Evolutionary conservation across 2,888 invertebrate species (phyloP).

Genomic region (Pollenia griseotomentosa): DNA sequence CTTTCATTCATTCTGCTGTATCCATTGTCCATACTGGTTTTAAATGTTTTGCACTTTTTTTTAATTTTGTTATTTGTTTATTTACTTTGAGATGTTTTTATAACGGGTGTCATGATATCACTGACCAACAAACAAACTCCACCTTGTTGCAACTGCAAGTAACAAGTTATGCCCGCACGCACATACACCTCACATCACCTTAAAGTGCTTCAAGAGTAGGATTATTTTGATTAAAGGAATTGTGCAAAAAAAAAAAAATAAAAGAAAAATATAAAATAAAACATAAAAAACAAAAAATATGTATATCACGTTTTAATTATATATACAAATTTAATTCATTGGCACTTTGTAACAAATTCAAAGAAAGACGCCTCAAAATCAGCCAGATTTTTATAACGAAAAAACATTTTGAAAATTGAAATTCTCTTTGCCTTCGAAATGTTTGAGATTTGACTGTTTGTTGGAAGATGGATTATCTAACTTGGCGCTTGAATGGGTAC

Average conservation of each 20-base stretch:
- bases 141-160: constrained; percentile 60
- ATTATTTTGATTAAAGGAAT: constrained; percentile 20
- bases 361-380: constrained; percentile 39
- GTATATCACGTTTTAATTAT: constrained; percentile 23
- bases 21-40: constrained; percentile 65
- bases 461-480: constrained; percentile 48
- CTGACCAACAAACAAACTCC: constrained; percentile 70
- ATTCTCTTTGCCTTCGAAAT: constrained; percentile 17
- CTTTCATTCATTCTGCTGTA: constrained; percentile 8
- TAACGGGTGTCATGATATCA: constrained; percentile 73
- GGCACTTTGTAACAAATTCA: constrained; percentile 40
- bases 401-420: constrained; percentile 39
- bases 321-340: constrained; percentile 53
- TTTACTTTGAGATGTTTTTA: constrained; percentile 57
- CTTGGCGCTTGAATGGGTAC: neutral
- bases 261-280: neutral
- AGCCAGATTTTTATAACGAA: constrained; percentile 23
- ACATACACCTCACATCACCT: neutral
- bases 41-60: constrained; percentile 40
- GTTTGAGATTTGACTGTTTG: constrained; percentile 5
- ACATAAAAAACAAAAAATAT: constrained; percentile 1
- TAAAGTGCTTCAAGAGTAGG: constrained; percentile 28
- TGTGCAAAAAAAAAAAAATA: constrained; percentile 1
- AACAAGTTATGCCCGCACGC: constrained; percentile 60
- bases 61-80: constrained; percentile 33